A percentile compares a stretch with the other conserved stretches of the same genome.
Conservation (phyloP, 2,888 invertebrate species). For the Nephrotoma flavescens region DNA sequence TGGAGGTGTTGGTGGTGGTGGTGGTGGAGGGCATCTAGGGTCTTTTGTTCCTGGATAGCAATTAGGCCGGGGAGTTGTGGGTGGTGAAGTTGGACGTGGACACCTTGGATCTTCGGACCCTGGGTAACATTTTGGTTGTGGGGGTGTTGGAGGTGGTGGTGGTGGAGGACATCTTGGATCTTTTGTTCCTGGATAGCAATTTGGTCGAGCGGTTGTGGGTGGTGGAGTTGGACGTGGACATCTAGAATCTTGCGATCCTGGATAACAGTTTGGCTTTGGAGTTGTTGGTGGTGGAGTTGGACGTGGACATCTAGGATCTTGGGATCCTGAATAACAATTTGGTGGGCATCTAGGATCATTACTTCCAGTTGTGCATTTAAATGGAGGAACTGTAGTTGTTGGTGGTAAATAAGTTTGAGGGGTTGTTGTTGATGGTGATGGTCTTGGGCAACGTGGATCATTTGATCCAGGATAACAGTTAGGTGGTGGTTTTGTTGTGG, state of each 20-base stretch:
- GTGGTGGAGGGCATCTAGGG: slow-evolving; percentile 22
- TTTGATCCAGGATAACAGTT: slow-evolving; percentile 22
- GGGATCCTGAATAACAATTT: slow-evolving; percentile 15
- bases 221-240: slow-evolving; percentile 23
- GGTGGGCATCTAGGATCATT: slow-evolving; percentile 17
- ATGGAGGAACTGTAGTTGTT: slow-evolving; percentile 6
- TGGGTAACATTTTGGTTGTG: slow-evolving; percentile 19
- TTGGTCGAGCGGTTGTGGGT: slow-evolving; percentile 14
- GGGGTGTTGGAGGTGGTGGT: not conserved
- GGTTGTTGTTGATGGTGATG: slow-evolving; percentile 7
- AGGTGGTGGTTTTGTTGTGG: slow-evolving; percentile 10
- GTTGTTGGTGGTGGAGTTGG: slow-evolving; percentile 12
- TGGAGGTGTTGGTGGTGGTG: slow-evolving; percentile 13
- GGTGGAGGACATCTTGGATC: slow-evolving; percentile 25
- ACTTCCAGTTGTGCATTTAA: slow-evolving; percentile 29
- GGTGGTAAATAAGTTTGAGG: slow-evolving; percentile 12
- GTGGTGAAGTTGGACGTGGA: slow-evolving; percentile 16
- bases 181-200: slow-evolving; percentile 23
- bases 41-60: slow-evolving; percentile 23
- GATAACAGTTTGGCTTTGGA: slow-evolving; percentile 29
- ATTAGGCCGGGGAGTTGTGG: slow-evolving; percentile 24
- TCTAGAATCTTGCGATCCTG: slow-evolving; percentile 27
- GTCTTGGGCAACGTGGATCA: slow-evolving; percentile 22
- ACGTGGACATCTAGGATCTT: slow-evolving; percentile 16
- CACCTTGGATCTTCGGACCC: slow-evolving; percentile 25